Evolutionary conservation across 2,113 vertebrate genomes (phyloP), one percentile per base, ranked within the genome.

Genomic region (Aix galericulata): DNA sequence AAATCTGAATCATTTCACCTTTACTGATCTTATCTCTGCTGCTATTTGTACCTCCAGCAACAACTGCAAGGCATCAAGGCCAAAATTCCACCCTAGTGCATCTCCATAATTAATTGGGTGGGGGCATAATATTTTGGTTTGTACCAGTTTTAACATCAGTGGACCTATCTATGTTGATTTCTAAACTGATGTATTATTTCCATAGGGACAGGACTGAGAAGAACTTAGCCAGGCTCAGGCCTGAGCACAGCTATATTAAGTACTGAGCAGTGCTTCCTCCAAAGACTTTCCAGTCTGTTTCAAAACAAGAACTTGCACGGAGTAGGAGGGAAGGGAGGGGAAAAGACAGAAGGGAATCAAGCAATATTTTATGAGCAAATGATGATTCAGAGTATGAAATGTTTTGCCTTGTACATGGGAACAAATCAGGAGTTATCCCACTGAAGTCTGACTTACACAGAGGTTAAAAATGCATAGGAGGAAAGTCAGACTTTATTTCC

Each of bases 291-390:
- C 67, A 69, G 10, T 11, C 84, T 40, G 27, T 72, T 72, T n/a
- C 53, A 90, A 76, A 89, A 16, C 10, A 53, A 1, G 17, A 44
- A 67, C 32, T 42, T 34, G 25, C 2, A 15, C 0, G 0, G 62
- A 73, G 53, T 8, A 50, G 78, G 87, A 78, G 17, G 7, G 4
- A 27, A 83, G 11, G 32, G 60, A 81, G 16, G n/a, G 18, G 42
- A 74, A 52, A 31, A 34, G 15, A 66, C 23, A 29, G 34, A 69
- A 87, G 22, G 68, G 40, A 91, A 75, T 23, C 31, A 23, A 56
- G 48, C 44, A n/a, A 6, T 16, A 16, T 64, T 79, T 88, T 46
- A 15, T 38, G 38, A 82, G 53, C 27, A 60, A 21, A 25, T 1
- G 1, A 75, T 38, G 38, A 80, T 42, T 90, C 86, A 68, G 58